Percentiles rank a stretch among this genome's conserved stretches.
Evolutionary conservation across 2,888 invertebrate genomes (phyloP).

Genomic region (Thereva nobilitata): DNA sequence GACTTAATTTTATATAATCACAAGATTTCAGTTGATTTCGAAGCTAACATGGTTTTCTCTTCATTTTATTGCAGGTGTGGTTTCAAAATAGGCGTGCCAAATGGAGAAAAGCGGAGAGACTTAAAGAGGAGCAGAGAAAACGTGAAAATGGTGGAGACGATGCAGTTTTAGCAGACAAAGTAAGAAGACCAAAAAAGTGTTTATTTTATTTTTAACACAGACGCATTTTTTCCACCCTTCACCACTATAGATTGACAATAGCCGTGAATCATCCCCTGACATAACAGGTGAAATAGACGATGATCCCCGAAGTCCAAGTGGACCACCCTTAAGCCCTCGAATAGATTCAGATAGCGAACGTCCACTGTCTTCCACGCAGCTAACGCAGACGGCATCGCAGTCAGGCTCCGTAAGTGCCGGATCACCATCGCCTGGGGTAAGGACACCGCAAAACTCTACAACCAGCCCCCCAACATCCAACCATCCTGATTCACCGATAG

Average conservation of each 20-base stretch:
- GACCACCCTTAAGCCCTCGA: conserved; percentile 53
- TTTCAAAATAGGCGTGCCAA: conserved; percentile 91
- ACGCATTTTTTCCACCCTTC: neutral
- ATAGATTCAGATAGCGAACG: conserved; percentile 57
- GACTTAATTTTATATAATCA: neutral
- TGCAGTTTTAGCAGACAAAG: conserved; percentile 64
- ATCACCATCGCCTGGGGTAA: conserved; percentile 56
- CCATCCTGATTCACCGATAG: conserved; percentile 64
- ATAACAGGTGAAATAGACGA: conserved; percentile 59
- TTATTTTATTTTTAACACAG: neutral
- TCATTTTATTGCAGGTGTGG: conserved; percentile 71
- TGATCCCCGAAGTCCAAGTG: conserved; percentile 55
- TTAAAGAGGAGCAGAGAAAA: conserved; percentile 89
- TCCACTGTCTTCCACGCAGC: conserved; percentile 55
- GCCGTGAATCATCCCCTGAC: conserved; percentile 59
- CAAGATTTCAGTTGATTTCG: neutral
- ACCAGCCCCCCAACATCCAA: conserved; percentile 65
- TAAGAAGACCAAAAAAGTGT: conserved; percentile 42
- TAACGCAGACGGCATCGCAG: conserved; percentile 57
- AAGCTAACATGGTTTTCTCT: too few species aligned
- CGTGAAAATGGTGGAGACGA: conserved; percentile 73
- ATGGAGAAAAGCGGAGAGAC: conserved; percentile 89
- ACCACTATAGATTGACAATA: conserved; percentile 53
- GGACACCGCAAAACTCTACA: conserved; percentile 57
- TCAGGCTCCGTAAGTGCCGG: conserved; percentile 61